phyloP scores from a whole-genome alignment of 2,113 vertebrate genomes.

The Capreolus pygargus region DNA sequence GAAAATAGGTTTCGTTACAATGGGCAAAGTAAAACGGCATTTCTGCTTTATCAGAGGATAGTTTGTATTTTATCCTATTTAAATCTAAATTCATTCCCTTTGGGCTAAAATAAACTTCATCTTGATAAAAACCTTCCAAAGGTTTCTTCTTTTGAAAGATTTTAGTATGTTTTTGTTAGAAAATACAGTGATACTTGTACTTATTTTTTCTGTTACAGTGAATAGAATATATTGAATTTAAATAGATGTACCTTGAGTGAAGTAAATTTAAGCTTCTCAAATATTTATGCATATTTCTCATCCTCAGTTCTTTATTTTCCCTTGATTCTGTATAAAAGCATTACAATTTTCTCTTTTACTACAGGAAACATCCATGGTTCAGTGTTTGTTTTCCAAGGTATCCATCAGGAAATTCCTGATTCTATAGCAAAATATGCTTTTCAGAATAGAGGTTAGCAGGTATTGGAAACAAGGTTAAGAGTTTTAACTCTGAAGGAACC shows the following conservation, averaged over 20 bases:
- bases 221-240: background rate
- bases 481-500: background rate
- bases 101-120: background rate
- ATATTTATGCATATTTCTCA: background rate
- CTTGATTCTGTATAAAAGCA: background rate
- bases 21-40: background rate
- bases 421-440: background rate
- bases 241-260: background rate
- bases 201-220: background rate
- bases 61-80: background rate
- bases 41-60: background rate
- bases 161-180: background rate
- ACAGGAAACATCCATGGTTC: background rate
- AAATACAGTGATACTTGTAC: background rate
- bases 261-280: background rate
- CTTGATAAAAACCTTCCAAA: background rate
- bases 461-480: background rate
- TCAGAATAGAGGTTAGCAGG: background rate
- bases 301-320: background rate
- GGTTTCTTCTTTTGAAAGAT: background rate
- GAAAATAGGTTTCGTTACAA: background rate
- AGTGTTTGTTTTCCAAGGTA: background rate
- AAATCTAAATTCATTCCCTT: background rate
- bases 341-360: background rate
- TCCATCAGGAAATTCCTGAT: background rate